A percentile compares a stretch with the other conserved stretches of the same genome.
Evolutionary conservation across 1,140 invertebrate genomes (phyloP).

Genomic region (Panagrolaimus sp.): DNA sequence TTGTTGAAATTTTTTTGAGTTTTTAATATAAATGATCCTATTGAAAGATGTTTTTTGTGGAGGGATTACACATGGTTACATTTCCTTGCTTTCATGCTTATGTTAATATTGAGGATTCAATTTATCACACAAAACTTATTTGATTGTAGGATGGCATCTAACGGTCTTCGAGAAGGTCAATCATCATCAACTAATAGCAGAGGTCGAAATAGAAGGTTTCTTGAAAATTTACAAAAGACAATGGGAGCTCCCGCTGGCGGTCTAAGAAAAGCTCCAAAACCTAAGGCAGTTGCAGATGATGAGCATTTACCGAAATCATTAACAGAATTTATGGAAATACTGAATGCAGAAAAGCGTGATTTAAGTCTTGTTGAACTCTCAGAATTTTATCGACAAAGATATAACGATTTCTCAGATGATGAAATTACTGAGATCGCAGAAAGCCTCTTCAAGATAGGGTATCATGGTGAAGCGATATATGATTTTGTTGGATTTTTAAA

Average conservation of each 20-base stretch:
- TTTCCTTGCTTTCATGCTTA: too few species aligned
- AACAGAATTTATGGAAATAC: background rate
- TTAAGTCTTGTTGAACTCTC: background rate
- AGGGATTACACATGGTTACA: too few species aligned
- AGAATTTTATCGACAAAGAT: background rate
- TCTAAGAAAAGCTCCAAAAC: background rate
- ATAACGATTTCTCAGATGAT: background rate
- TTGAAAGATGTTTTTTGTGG: too few species aligned
- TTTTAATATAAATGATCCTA: too few species aligned
- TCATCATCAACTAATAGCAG: too few species aligned
- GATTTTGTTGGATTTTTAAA: slow-evolving; percentile 1
- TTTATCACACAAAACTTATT: too few species aligned
- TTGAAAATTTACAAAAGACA: background rate
- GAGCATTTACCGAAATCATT: background rate
- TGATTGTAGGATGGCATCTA: background rate
- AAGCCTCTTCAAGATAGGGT: background rate
- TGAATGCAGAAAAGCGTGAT: background rate
- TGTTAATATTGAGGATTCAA: too few species aligned
- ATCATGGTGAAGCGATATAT: background rate
- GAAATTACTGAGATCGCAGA: background rate
- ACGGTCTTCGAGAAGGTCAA: background rate
- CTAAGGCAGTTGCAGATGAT: background rate
- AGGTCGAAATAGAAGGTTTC: background rate
- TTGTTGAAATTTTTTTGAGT: too few species aligned
- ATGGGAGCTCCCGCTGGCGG: background rate